Evolutionary conservation across 2,113 vertebrate species (phyloP), one percentile per base, ranked within the genome.

Genomic region (Boleophthalmus pectinirostris): DNA sequence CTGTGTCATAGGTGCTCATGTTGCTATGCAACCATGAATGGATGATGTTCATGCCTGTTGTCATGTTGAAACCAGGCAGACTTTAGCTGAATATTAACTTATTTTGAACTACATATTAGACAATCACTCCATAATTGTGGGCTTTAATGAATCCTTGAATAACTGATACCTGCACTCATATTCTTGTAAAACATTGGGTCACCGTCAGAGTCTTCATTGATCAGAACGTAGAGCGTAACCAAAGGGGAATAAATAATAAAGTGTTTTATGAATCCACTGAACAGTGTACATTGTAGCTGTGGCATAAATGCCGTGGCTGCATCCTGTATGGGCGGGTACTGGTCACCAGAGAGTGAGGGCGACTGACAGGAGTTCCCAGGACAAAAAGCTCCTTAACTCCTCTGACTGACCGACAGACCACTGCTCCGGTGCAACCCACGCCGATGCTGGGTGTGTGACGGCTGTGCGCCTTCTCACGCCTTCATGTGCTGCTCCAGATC

Each of bases 391-490:
- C 75, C 77, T 78, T 68, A 71, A 20, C 18, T 46, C 23, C 58
- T 60, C 53, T 45, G 61, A n/a, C 66, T 69, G 78, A 38, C 33
- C 14, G 61, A n/a, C 68, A 67, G 78, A 38, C 33, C 14, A 35
- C 12, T 20, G 33, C 12, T 61, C 24, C 53, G 57, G 61, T n/a
- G 18, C 7, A 33, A 8, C 9, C 29, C 18, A 5, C 29, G 68
- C 43, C 21, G 67, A 20, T 58, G 25, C 21, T 46, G 77, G 69
- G 57, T 54, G 78, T 35, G 38, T 76, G 79, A 71, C 66, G 75
- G 79, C 78, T 87, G 82, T 75, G 16, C 54, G 25, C 61, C 58
- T 82, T 87, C 85, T 87, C 84, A 86, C 72, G 82, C 79, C 73
- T 78, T 82, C 87, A 81, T 74, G 79, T 68, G 77, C 63, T 73